Base-by-base conservation (phyloP, 2,113 vertebrate species). In the Apodemus speciosus region DNA sequence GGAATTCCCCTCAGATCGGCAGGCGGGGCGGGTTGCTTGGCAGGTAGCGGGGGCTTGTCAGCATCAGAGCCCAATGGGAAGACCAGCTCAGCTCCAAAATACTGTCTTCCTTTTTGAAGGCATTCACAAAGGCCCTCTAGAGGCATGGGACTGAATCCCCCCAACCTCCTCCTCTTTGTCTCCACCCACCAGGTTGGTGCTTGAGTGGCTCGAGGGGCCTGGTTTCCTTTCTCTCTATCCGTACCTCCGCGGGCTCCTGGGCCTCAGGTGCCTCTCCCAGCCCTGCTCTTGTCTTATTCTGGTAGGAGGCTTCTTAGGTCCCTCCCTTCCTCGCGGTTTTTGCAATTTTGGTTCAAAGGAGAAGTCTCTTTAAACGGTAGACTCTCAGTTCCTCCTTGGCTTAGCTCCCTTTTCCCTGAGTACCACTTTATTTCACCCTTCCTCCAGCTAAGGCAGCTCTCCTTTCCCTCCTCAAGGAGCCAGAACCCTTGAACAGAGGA, bases 61-160 rank as follows among this genome's bases (percentile, higher is more conserved):
- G 81, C 71, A 85, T 25, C 69, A 77, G 76, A 60, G 64, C 43
- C 88, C 91, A 90, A 77, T 68, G 73, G 86, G 87, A 94, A 93
- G 90, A 92, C 58, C 83, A 92, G 40, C 92, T 68, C 90, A 68
- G 71, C 92, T 85, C 89, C 80, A 69, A 81, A 89, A 92, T 77
- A 73, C 68, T 60, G 64, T 46, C 58, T 32, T 90, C 32, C 62
- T 77, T 93, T 58, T 83, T 64, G 89, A 92, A 94, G 93, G 87
- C 89, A 87, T 91, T 91, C 35, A 4, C 46, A 85, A 89, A 95
- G 95, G 94, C 95, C 97, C 96, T 94, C 95, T 96, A 96, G 96
- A 97, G 96, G 96, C 94, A 43, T n/a, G 56, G 92, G 43, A 77
- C 86, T 88, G 95, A 89, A 96, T 96, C 96, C 95, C 94, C 92